phyloP scores from a whole-genome alignment of 2,888 invertebrate genomes.

The Lordiphosa fenestrarum region DNA sequence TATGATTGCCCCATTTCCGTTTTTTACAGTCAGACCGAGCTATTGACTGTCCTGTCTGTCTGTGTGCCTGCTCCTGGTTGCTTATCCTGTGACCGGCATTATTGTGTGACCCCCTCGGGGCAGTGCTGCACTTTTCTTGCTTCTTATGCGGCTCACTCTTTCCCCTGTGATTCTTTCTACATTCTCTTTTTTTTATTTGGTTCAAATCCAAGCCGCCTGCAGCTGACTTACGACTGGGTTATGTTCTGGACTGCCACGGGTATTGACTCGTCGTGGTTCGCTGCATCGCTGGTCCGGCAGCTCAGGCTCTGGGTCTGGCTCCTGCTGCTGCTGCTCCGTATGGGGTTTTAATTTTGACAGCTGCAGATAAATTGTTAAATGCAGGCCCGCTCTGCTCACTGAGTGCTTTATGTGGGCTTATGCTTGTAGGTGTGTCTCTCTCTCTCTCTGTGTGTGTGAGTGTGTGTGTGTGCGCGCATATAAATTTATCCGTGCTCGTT shows the following conservation, averaged over 20 bases:
- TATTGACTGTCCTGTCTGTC: conserved; percentile 55
- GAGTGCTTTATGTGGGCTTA: conserved; percentile 72
- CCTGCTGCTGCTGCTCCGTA: conserved; percentile 43
- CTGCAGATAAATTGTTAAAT: conserved; percentile 80
- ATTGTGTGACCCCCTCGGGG: conserved; percentile 62
- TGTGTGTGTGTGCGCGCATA: conserved; percentile 41
- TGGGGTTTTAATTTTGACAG: conserved; percentile 80
- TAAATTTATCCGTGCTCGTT: conserved; percentile 58
- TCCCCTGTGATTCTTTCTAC: conserved; percentile 16
- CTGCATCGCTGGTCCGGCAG: conserved; percentile 37
- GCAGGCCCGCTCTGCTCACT: conserved; percentile 64
- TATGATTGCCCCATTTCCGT: conserved; percentile 80
- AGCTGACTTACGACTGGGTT: conserved; percentile 72
- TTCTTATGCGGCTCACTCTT: conserved; percentile 15
- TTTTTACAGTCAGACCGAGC: conserved; percentile 65
- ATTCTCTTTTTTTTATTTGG: conserved; percentile 25
- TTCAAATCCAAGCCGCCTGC: conserved; percentile 58
- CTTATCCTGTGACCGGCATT: conserved; percentile 71
- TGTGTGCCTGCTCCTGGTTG: conserved; percentile 33
- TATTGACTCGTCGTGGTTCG: conserved; percentile 69
- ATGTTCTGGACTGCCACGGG: conserved; percentile 67
- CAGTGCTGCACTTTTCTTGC: conserved; percentile 40
- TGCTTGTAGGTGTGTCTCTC: conserved; percentile 48
- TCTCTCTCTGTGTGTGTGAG: conserved; percentile 12
- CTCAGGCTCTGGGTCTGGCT: not conserved